phyloP scores from a whole-genome alignment of 2,113 vertebrate genomes.

The Donacobius atricapilla region DNA sequence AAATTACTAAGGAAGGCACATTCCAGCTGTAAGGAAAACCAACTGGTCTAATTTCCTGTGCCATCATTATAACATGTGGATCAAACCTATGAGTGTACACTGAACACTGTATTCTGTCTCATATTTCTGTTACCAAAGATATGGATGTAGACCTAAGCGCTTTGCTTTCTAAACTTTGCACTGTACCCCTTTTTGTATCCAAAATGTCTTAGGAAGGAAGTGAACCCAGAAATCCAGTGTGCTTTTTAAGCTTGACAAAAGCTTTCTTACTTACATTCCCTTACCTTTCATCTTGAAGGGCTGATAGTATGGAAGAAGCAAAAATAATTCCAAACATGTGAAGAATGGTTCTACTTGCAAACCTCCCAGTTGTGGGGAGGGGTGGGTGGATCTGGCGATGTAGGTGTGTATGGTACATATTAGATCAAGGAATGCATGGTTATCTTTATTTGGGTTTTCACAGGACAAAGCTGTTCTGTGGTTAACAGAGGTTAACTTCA shows the following conservation, averaged over 20 bases:
- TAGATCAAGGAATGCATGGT: not conserved
- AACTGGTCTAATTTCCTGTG: not conserved
- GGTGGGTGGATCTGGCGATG: fast-evolving
- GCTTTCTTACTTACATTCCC: not conserved
- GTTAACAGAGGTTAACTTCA: not conserved
- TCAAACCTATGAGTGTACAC: not conserved
- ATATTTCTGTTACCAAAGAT: not conserved
- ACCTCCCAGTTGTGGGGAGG: not conserved
- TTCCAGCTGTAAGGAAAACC: not conserved
- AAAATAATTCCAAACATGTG: not conserved
- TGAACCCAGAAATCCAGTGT: not conserved
- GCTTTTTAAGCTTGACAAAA: not conserved
- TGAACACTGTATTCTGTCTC: not conserved
- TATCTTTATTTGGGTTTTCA: not conserved
- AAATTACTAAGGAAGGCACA: not conserved
- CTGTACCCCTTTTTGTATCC: not conserved
- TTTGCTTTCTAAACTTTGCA: not conserved
- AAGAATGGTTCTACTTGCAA: not conserved
- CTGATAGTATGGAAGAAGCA: not conserved
- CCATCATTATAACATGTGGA: not conserved
- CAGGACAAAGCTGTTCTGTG: not conserved
- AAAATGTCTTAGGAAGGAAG: not conserved
- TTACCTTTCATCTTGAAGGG: not conserved
- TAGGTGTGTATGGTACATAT: not conserved
- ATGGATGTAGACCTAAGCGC: not conserved